Evolutionary conservation across 2,113 vertebrate genomes (phyloP), one percentile per base, ranked within the genome.

Genomic region (Sinocyclocheilus grahami): DNA sequence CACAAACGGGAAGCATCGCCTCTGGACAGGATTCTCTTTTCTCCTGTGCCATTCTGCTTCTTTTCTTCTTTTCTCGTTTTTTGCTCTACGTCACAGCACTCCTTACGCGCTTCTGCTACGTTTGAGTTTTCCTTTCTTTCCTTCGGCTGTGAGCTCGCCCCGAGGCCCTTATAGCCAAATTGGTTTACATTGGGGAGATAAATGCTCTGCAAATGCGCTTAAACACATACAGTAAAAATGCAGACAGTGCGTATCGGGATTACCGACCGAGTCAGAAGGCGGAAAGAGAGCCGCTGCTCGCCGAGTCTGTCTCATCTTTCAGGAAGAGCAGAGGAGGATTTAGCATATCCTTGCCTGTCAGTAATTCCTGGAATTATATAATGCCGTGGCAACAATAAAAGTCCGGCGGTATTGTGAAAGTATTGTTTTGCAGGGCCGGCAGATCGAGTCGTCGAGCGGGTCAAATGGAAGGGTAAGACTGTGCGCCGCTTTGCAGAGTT

Each of bases 141-240:
- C 89, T 84, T 80, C 78, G 33, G 88, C 78, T 85, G 91, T 92
- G 90, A 88, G 93, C 93, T 93, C 93, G 93, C 94, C 93, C 93
- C 90, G 79, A 89, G 92, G 94, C 93, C 93, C 95, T 95, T 93
- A 94, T 90, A 95, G 91, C 92, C 90, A 95, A 95, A 95, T 95
- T 95, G 94, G 95, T 95, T 95, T 95, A 95, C 94, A 95, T 91
- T 94, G 93, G 92, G 90, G 92, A 94, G 94, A 95, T 95, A 95
- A 95, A 95, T 94, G 93, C 94, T 93, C 90, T 91, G 94, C 94
- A 95, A 95, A 95, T 95, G 93, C 93, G 94, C 95, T 95, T 95
- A 94, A 95, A 95, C 90, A 91, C 92, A 91, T 94, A 93, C 92
- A 94, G 93, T 94, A 93, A 95, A 95, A 94, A 81, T 95, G 95